phyloP scores from a whole-genome alignment of 1,140 invertebrate genomes.

The Batillaria attramentaria region DNA sequence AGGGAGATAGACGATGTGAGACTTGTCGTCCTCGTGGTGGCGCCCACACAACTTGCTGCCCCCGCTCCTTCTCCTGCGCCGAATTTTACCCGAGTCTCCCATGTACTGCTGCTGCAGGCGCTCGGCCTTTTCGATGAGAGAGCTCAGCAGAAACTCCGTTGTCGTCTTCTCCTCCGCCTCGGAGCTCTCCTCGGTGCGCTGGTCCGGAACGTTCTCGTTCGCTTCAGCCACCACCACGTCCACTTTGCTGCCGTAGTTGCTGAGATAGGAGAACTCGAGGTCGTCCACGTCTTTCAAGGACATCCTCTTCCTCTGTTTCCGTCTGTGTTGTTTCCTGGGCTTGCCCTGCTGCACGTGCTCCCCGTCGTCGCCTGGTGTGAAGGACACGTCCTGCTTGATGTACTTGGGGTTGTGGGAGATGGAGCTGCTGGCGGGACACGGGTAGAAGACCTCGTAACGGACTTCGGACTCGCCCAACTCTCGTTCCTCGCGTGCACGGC shows the following conservation, averaged over 20 bases:
- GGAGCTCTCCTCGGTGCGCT: background rate
- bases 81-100: background rate
- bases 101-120: conserved; percentile 13
- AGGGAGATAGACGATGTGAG: background rate
- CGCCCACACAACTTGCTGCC: background rate
- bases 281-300: conserved; percentile 19
- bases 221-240: background rate
- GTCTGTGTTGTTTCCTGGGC: conserved; percentile 10
- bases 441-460: conserved; percentile 38
- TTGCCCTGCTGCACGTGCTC: conserved; percentile 13
- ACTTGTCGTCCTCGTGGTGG: background rate
- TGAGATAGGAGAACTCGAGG: background rate
- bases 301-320: conserved; percentile 18
- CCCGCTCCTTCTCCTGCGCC: conserved; percentile 9
- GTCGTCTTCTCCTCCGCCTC: background rate
- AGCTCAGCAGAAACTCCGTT: conserved; percentile 11
- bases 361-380: background rate
- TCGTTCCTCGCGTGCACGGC: background rate
- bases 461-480: too few species aligned
- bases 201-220: background rate
- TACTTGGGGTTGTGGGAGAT: conserved; percentile 39
- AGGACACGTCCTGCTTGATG: conserved; percentile 15
- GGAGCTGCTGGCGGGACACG: conserved; percentile 27
- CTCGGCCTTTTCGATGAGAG: conserved; percentile 24
- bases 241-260: background rate